A percentile compares a stretch with the other conserved stretches of the same genome.
These are phyloP conservation scores for Sebastes hubbsi DNA, from an alignment of 2,797 vertebrate genomes.

Conservation along the genomic window DNA sequence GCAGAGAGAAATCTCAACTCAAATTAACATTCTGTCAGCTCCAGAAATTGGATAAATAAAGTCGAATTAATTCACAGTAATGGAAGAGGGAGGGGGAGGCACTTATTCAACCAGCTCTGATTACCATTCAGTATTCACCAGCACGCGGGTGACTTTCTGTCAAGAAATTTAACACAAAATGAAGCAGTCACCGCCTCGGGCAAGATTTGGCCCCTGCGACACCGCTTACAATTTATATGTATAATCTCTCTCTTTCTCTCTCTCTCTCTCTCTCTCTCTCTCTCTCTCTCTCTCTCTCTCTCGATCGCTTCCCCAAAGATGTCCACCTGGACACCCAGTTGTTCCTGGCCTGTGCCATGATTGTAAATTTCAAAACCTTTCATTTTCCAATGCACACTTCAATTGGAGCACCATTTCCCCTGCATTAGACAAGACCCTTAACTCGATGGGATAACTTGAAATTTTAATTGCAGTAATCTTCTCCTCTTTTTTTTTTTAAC, in stretches of 20 bases:
- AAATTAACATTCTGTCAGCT: conserved; percentile 99
- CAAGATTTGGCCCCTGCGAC: conserved; percentile 89
- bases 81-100: conserved; percentile 79
- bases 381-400: conserved; percentile 59
- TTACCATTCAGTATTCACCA: conserved; percentile 95
- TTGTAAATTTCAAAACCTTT: conserved; percentile 61
- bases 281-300: conserved; percentile 10
- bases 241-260: conserved; percentile 73
- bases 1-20: conserved; percentile 97
- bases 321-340: conserved; percentile 68
- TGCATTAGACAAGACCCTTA: conserved; percentile 54
- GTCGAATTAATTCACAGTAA: conserved; percentile 99
- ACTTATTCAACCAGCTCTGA: conserved; percentile 89
- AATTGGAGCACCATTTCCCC: conserved; percentile 50
- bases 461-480: conserved; percentile 55
- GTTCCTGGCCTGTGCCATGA: conserved; percentile 58
- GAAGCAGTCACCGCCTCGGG: conserved; percentile 88
- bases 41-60: conserved; percentile 99
- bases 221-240: conserved; percentile 96
- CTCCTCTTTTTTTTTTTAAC: neutral
- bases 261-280: conserved; percentile 44
- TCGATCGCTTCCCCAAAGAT: conserved; percentile 41
- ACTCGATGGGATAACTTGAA: conserved; percentile 55
- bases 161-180: conserved; percentile 89
- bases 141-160: conserved; percentile 90